Evolutionary conservation across 2,113 vertebrate species (phyloP), one percentile per base, ranked within the genome.

Genomic region (Oreochromis aureus): DNA sequence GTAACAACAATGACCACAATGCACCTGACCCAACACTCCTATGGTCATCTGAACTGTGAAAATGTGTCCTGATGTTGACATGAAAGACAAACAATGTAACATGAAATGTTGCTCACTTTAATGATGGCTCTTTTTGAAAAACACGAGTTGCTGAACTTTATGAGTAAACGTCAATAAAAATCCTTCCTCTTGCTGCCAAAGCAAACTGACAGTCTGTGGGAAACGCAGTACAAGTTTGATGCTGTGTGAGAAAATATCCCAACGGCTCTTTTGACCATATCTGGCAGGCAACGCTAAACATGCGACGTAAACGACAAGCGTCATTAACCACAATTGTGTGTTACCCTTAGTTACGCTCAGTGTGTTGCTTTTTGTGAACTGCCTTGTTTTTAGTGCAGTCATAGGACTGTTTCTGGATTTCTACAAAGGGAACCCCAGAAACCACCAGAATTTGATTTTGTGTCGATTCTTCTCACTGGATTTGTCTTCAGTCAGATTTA

Each of bases 141-240:
- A 59, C 44, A 80, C 1, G 44, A 90, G 58, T 56, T 84, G 10
- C 24, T 59, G 80, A 86, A 51, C 54, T 90, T 8, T 46, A 53
- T 36, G 13, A 87, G 87, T 85, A 54, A 88, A 89, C 89, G 82
- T 91, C 84, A 93, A 86, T 89, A 88, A 87, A 8, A 41, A 71
- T 53, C 11, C 7, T 16, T 84, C 58, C 24, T 18, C 19, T 80
- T 36, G 86, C 86, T 92, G 91, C 93, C 93, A 94, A 94, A 91
- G 86, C 71, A 92, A 92, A 94, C 91, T 5, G 59, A 87, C 12
- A 2, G 32, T 85, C 85, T 87, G 87, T 94, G 91, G 88, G 93
- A 93, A 93, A 89, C 6, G 3, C 41, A 82, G 86, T 16, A 19
- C 30, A 81, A 55, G 89, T 86, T 85, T 69, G 71, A 73, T 39